Evolutionary conservation across 2,113 vertebrate genomes (phyloP), one percentile per base, ranked within the genome.

Genomic region (Ochotona princeps): DNA sequence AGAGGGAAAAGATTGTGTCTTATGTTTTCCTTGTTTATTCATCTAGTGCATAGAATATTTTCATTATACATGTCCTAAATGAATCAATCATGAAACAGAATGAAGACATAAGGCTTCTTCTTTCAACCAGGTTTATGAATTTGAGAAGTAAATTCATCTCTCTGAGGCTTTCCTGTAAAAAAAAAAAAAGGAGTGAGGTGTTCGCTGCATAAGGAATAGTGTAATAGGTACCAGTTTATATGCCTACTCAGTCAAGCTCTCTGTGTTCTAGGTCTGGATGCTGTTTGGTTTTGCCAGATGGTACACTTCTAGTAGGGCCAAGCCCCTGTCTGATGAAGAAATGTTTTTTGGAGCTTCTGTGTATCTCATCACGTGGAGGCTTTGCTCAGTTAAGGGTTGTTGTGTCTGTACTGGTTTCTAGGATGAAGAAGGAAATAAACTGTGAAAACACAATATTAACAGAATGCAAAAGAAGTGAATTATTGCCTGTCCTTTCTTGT

Each of bases 391-490:
- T 83, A 23, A n/a, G 67, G 26, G 1, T 44, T 86, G 2, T 5
- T 66, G 2, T 35, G 66, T 32, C 47, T 86, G 23, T 26, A 61
- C 15, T 75, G 6, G 38, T 90, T 89, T 67, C 76, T 17, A 54
- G n/a, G 83, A 75, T 11, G 17, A 82, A 49, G 38, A 88, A 78
- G 30, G 54, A 83, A 76, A 20, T 57, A 17, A 67, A 61, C 83
- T 83, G 28, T 63, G 32, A 94, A 86, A 93, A 70, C 90, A 89
- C 2, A 84, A 44, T 18, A 70, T 73, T 32, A 93, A 79, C 21
- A 89, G 38, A 85, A 90, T 80, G 38, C 17, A 63, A 87, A 81
- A 86, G 12, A 2, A 20, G 51, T 25, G 32, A 65, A 12, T 54
- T 49, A 44, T 54, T 80, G 25, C 30, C 26, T 69, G 32, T 3